These are phyloP conservation scores for Caenorhabditis uteleia DNA, from an alignment of 2,888 invertebrate species.

Conservation along the genomic window DNA sequence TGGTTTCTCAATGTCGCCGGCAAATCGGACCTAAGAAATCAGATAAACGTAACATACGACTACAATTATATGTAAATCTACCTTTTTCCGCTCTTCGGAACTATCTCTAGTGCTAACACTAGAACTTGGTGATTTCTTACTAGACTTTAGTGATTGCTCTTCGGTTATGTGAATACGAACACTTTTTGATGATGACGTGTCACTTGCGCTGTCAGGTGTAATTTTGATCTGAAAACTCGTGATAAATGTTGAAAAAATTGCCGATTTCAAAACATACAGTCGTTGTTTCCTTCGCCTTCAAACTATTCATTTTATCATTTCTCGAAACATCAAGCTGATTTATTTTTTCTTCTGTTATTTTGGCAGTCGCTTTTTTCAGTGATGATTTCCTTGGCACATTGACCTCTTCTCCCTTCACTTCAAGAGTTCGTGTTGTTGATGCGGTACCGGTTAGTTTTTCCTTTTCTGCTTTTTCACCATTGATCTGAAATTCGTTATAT, in stretches of 20 bases:
- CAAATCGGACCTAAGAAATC: conserved; percentile 41
- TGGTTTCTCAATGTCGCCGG: conserved; percentile 23
- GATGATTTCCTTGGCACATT: conserved; percentile 29
- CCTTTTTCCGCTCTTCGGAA: conserved; percentile 46
- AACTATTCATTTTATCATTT: conserved; percentile 23
- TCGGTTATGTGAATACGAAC: conserved; percentile 30
- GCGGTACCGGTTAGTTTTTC: conserved; percentile 26
- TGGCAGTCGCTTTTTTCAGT: conserved; percentile 29
- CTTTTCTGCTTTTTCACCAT: conserved; percentile 32
- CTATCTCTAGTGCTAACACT: conserved; percentile 39
- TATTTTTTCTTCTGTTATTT: conserved; percentile 25
- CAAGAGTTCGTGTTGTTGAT: conserved; percentile 27
- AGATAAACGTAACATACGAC: no score
- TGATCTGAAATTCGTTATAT: conserved; percentile 15
- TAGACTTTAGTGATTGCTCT: conserved; percentile 28
- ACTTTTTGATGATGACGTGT: conserved; percentile 31
- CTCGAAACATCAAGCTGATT: conserved; percentile 25
- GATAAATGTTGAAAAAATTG: neutral
- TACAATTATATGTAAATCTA: conserved; percentile 3
- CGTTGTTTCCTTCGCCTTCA: conserved; percentile 28
- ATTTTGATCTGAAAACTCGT: conserved; percentile 21
- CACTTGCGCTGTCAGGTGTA: conserved; percentile 25
- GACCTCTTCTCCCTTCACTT: conserved; percentile 34
- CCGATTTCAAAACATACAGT: conserved; percentile 12
- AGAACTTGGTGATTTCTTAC: conserved; percentile 24